Evolutionary conservation across 2,888 invertebrate genomes (phyloP).

Genomic region (Isoperla grammatica): DNA sequence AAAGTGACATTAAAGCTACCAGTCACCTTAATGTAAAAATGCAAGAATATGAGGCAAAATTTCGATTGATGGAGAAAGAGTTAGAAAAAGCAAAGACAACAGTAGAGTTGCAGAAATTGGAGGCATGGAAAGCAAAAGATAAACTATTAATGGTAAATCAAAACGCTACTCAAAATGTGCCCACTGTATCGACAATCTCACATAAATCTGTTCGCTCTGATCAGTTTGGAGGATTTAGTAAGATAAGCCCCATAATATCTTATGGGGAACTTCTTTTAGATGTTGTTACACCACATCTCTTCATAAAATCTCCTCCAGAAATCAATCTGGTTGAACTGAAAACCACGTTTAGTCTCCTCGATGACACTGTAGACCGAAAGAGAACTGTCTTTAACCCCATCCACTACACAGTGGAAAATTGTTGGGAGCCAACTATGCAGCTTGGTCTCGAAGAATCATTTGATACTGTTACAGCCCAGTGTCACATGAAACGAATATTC

Average conservation of each 20-base stretch:
- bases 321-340: not conserved
- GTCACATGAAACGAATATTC: not conserved
- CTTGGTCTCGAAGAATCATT: conserved; percentile 5
- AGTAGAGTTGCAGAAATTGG: conserved; percentile 1
- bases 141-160: not conserved
- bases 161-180: not conserved
- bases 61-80: conserved; percentile 10
- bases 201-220: too few relatives aligned
- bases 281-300: not conserved
- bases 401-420: not conserved
- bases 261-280: conserved; percentile 1
- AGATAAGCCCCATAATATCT: not conserved
- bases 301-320: not conserved
- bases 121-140: conserved; percentile 9
- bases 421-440: not conserved
- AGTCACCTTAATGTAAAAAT: not conserved
- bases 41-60: not conserved
- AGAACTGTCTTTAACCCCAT: not conserved
- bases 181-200: not conserved
- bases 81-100: conserved; percentile 7
- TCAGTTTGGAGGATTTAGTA: too few relatives aligned
- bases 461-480: not conserved
- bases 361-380: not conserved
- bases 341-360: not conserved
- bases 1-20: conserved; percentile 1